phyloP scores from a whole-genome alignment of 2,888 invertebrate species.

The Pammene fasciana region DNA sequence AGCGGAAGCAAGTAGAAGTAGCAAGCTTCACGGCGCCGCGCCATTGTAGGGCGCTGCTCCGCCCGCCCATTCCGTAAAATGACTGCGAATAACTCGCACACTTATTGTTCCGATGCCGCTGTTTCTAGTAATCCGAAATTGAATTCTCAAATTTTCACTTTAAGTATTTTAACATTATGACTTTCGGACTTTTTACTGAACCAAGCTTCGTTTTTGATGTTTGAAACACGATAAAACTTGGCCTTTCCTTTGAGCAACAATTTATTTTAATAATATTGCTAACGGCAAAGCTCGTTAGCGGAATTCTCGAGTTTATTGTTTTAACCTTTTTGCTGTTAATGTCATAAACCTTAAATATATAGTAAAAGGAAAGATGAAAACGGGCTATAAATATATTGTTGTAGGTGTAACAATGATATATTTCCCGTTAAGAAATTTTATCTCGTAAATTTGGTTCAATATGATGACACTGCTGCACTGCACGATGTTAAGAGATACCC shows the following conservation, averaged over 20 bases:
- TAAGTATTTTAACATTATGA: conserved; percentile 20
- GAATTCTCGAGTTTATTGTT: conserved; percentile 21
- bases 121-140: conserved; percentile 42
- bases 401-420: neutral
- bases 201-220: conserved; percentile 24
- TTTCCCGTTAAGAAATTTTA: neutral
- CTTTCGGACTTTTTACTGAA: conserved; percentile 8
- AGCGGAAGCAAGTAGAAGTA: conserved; percentile 20
- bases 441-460: too few species aligned
- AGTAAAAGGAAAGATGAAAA: conserved; percentile 6
- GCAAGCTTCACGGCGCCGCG: conserved; percentile 37
- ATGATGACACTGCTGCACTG: too few species aligned
- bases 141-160: conserved; percentile 31
- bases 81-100: conserved; percentile 47
- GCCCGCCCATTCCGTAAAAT: conserved; percentile 52
- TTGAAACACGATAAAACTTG: conserved; percentile 29
- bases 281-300: conserved; percentile 20
- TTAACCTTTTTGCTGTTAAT: conserved; percentile 17
- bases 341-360: neutral
- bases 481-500: too few species aligned
- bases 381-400: neutral
- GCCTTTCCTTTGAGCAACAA: conserved; percentile 29
- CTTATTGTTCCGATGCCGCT: conserved; percentile 48
- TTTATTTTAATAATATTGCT: conserved; percentile 25
- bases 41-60: conserved; percentile 49